Conservation (phyloP, 1,140 invertebrate species). For the Drosophila bocqueti region DNA sequence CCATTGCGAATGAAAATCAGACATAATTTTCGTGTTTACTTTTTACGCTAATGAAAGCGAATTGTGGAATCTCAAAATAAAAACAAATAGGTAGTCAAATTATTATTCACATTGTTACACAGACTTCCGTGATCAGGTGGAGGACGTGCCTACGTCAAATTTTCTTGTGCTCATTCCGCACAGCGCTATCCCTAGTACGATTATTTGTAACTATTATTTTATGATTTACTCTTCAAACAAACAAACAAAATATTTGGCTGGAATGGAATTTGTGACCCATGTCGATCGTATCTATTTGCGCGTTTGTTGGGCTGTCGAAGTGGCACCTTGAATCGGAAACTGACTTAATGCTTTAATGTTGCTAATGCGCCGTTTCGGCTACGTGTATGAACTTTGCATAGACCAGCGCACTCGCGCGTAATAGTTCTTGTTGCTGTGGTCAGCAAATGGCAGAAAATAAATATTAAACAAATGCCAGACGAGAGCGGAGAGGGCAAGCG, state of each 20-base stretch:
- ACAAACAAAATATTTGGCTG: background rate
- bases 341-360: slow-evolving; percentile 57
- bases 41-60: background rate
- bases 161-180: background rate
- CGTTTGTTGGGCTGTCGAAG: slow-evolving; percentile 17
- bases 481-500: slow-evolving; percentile 11
- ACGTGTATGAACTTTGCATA: slow-evolving; percentile 54
- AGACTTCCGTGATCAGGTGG: background rate
- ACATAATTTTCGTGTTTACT: background rate
- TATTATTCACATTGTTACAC: slow-evolving; percentile 2
- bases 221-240: background rate
- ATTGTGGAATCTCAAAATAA: background rate
- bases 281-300: slow-evolving; percentile 10
- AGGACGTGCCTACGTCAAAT: background rate
- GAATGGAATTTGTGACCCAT: slow-evolving; percentile 6
- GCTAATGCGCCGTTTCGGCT: slow-evolving; percentile 33
- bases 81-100: background rate
- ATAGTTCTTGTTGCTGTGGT: slow-evolving; percentile 79
- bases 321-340: slow-evolving; percentile 59
- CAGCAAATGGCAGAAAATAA: slow-evolving; percentile 79
- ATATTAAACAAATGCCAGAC: slow-evolving; percentile 69
- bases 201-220: background rate
- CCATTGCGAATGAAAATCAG: background rate
- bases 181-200: background rate
- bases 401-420: slow-evolving; percentile 43